Conservation (phyloP, 2,113 vertebrate species). For the Gopherus flavomarginatus region DNA sequence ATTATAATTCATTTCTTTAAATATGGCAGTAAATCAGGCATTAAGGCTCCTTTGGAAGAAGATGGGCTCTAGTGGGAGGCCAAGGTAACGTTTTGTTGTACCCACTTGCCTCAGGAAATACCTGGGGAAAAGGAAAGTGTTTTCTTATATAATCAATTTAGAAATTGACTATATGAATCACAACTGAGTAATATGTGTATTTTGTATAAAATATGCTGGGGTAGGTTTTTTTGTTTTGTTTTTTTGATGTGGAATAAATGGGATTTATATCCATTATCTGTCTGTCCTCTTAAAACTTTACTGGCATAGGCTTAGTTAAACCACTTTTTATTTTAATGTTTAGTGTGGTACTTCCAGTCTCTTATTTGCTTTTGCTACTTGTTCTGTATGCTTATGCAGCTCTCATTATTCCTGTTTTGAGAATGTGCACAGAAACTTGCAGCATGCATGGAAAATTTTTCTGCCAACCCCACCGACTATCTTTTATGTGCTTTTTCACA, state of each 20-base stretch:
- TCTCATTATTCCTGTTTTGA: slow-evolving; percentile 72
- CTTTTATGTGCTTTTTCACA: slow-evolving; percentile 73
- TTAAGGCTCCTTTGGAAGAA: background rate
- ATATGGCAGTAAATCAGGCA: background rate
- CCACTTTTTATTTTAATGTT: slow-evolving; percentile 59
- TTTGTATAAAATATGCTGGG: slow-evolving; percentile 41
- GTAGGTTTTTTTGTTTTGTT: background rate
- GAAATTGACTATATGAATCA: slow-evolving; percentile 23
- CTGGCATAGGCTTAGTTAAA: slow-evolving; percentile 51
- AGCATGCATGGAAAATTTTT: slow-evolving; percentile 77
- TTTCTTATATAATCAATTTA: slow-evolving; percentile 23
- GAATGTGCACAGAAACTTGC: slow-evolving; percentile 75
- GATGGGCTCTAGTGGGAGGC: background rate
- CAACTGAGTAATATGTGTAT: slow-evolving; percentile 27
- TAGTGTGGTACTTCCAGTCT: slow-evolving; percentile 54
- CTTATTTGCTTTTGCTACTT: slow-evolving; percentile 72
- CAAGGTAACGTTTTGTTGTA: background rate
- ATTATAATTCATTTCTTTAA: background rate
- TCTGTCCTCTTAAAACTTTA: slow-evolving; percentile 25
- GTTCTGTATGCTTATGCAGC: slow-evolving; percentile 71
- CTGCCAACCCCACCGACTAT: slow-evolving; percentile 58
- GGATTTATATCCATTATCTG: slow-evolving; percentile 15
- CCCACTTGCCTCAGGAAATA: slow-evolving; percentile 47
- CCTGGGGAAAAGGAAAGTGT: slow-evolving; percentile 46
- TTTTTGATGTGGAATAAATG: background rate